Percentiles rank a stretch among this genome's conserved stretches.
Evolutionary conservation across 2,113 vertebrate genomes (phyloP).

Genomic region (Nibea albiflora): DNA sequence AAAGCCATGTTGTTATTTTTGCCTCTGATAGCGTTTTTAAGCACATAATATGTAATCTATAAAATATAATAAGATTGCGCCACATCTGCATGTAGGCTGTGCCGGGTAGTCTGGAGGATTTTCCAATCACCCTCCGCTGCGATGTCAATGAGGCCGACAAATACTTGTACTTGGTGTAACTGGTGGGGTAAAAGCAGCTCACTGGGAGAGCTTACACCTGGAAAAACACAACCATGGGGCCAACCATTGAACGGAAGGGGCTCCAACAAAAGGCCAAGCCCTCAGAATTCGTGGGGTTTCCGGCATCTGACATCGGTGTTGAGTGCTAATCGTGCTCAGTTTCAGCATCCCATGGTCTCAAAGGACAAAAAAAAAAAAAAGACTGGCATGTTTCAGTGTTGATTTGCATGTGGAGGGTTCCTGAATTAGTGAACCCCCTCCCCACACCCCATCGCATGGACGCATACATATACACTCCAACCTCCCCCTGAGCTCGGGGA

Average conservation of each 20-base stretch:
- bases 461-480: constrained; percentile 34
- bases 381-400: constrained; percentile 44
- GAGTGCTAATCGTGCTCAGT: constrained; percentile 59
- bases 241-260: constrained; percentile 19
- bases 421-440: constrained; percentile 49
- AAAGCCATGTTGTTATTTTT: constrained; percentile 44
- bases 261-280: constrained; percentile 50
- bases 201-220: constrained; percentile 58
- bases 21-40: constrained; percentile 38
- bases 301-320: constrained; percentile 44
- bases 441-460: constrained; percentile 4
- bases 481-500: constrained; percentile 36
- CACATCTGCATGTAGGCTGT: constrained; percentile 14
- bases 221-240: constrained; percentile 46
- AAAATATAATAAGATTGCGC: constrained; percentile 23
- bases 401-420: constrained; percentile 75
- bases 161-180: neutral
- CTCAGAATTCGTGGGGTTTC: constrained; percentile 44
- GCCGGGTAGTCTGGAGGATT: neutral
- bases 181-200: neutral
- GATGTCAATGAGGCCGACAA: constrained; percentile 2
- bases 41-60: neutral
- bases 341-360: constrained; percentile 45
- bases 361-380: constrained; percentile 2
- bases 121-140: neutral